Base-by-base conservation (phyloP, 2,113 vertebrate genomes). In the Balaeniceps rex region DNA sequence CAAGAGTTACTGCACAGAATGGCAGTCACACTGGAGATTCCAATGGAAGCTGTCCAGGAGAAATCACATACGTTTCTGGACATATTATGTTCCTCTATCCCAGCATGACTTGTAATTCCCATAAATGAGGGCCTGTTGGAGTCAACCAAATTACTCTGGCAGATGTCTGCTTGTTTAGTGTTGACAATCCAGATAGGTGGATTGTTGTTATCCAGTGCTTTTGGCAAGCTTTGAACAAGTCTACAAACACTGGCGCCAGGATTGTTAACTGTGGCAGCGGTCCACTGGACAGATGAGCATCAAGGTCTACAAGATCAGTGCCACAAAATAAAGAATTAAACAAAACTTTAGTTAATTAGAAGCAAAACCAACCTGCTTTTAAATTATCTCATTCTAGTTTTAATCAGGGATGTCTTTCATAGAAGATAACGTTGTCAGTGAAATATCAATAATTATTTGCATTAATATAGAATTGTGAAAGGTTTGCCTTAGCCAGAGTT, bases 71-170 rank as follows among this genome's bases (percentile, higher is more conserved):
- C 69, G 34, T 69, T 93, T 95, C 66, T 76, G 92, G 75, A 80
- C 49, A 28, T 77, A 52, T 7, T 74, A 40, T 0, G 1, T 71
- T 34, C n/a, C 16, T 86, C 49, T 72, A n/a, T 86, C 88, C 76
- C 86, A 92, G 54, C 54, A 76, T 90, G 86, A 61, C 68, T 90
- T 63, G 71, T 86, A 90, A 70, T 90, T 93, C 82, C 85, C 85
- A 86, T 95, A 92, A 93, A 90, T 86, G 66, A 85, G 54, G 40
- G 42, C 49, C 40, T 90, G 18, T 54, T 2, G 4, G 49, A 96
- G 85, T 87, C 84, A 87, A 84, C 78, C 90, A 91, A 87, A 93
- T 95, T 71, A 84, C 84, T 91, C 61, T 93, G 90, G 78, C 94
- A 94, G 70, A 87, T 60, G 69, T 75, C 34, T 81, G 28, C 54